Percentiles rank a stretch among this genome's conserved stretches.
These are phyloP conservation scores for Cremastobaeus sp. DNA, from an alignment of 2,888 invertebrate genomes.

Conservation along the genomic window DNA sequence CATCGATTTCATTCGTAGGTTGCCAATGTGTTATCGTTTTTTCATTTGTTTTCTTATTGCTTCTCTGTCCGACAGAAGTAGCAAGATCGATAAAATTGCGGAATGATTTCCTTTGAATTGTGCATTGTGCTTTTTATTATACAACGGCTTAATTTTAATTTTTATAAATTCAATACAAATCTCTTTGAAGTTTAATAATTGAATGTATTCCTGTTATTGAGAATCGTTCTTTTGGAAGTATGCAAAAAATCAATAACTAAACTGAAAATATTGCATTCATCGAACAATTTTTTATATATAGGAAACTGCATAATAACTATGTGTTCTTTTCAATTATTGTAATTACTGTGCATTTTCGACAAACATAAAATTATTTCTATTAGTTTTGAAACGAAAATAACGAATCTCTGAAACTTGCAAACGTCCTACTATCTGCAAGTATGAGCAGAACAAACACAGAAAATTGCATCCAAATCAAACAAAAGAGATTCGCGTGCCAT, in stretches of 20 bases:
- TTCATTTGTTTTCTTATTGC: conserved; percentile 48
- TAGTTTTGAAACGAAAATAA: conserved; percentile 27
- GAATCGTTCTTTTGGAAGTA: too few relatives aligned
- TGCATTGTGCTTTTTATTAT: conserved; percentile 13
- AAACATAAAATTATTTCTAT: conserved; percentile 23
- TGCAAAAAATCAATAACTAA: too few relatives aligned
- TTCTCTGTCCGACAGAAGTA: conserved; percentile 36
- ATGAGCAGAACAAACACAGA: conserved; percentile 41
- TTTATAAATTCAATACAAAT: too few relatives aligned
- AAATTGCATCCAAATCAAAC: conserved; percentile 45
- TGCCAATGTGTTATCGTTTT: conserved; percentile 47
- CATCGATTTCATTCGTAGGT: conserved; percentile 47
- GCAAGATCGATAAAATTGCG: conserved; percentile 39
- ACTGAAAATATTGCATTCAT: too few relatives aligned
- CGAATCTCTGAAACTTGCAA: conserved; percentile 30
- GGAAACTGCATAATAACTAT: too few relatives aligned
- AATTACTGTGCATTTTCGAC: too few relatives aligned
- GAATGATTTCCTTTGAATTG: conserved; percentile 41
- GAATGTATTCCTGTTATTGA: too few relatives aligned
- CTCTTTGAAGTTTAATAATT: too few relatives aligned
- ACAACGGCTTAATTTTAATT: conserved; percentile 4
- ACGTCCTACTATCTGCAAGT: conserved; percentile 19
- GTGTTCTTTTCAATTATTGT: too few relatives aligned
- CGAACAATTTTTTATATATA: too few relatives aligned
- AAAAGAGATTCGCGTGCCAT: conserved; percentile 37